Conservation (phyloP, 2,113 vertebrate species). For the Lepisosteus oculatus region DNA sequence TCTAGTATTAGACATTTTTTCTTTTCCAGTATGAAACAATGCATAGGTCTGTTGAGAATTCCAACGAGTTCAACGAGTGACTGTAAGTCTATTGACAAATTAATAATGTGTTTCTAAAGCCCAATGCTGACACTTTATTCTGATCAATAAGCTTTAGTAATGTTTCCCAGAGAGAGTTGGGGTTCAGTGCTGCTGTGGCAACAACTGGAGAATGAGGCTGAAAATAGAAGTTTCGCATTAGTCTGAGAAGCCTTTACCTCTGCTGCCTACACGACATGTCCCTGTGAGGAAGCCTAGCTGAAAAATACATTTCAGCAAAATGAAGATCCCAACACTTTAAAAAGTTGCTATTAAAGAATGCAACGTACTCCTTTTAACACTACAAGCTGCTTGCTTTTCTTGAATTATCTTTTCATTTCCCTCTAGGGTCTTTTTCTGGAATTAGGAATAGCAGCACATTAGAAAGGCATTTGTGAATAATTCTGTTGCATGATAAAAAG, state of each 20-base stretch:
- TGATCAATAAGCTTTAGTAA: not conserved
- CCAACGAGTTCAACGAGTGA: not conserved
- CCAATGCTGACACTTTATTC: constrained; percentile 1
- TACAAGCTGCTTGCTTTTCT: not conserved
- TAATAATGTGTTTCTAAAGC: constrained; percentile 11
- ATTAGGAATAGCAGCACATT: not conserved
- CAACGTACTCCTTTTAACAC: no score
- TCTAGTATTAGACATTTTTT: no score
- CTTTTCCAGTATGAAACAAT: not conserved
- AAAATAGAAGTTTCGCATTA: not conserved
- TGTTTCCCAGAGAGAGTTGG: not conserved
- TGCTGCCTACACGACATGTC: not conserved
- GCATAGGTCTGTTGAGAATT: not conserved
- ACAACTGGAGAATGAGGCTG: constrained; percentile 1
- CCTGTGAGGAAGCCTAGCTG: not conserved
- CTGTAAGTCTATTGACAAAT: not conserved
- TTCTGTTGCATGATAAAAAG: not conserved
- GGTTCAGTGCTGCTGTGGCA: constrained; percentile 3
- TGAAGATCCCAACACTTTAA: not conserved
- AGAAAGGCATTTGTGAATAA: not conserved
- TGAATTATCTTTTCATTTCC: not conserved
- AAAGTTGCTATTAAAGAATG: not conserved
- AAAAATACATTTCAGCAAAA: not conserved
- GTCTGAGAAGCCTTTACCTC: not conserved
- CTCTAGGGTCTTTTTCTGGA: not conserved